Conservation (phyloP, 1,140 invertebrate genomes). For the Acarapis woodi region DNA sequence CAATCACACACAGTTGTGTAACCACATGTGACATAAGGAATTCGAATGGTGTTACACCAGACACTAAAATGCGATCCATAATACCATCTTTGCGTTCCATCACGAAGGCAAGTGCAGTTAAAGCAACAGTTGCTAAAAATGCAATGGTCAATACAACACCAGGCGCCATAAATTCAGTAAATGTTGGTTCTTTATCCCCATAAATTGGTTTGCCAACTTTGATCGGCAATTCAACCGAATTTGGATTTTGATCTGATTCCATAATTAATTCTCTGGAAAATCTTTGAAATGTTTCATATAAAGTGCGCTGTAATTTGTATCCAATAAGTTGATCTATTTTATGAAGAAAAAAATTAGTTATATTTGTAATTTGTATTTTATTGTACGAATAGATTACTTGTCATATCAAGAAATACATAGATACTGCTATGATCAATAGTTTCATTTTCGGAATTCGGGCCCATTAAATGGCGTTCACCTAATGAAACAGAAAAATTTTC, state of each 20-base stretch:
- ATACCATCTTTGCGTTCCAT: conserved; percentile 67
- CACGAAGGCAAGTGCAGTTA: conserved; percentile 67
- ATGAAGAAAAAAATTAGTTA: conserved; percentile 1
- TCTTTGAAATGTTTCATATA: conserved; percentile 9
- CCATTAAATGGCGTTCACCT: conserved; percentile 5
- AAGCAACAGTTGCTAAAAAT: conserved; percentile 72
- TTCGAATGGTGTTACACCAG: conserved; percentile 57
- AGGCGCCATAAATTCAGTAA: conserved; percentile 28
- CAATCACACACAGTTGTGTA: conserved; percentile 74
- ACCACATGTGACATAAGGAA: conserved; percentile 68
- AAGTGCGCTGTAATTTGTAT: conserved; percentile 10
- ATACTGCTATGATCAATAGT: conserved; percentile 14
- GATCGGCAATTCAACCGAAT: conserved; percentile 12
- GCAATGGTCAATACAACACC: conserved; percentile 35
- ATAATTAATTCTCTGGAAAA: conserved; percentile 12
- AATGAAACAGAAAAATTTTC: conserved; percentile 8
- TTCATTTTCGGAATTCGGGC: conserved; percentile 3
- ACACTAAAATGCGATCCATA: conserved; percentile 57
- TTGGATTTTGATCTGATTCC: conserved; percentile 5
- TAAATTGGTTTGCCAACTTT: conserved; percentile 59
- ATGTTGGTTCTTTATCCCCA: conserved; percentile 55
- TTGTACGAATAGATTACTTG: conserved; percentile 14
- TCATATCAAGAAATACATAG: conserved; percentile 15
- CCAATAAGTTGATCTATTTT: conserved; percentile 11
- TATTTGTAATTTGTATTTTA: conserved; percentile 4